Evolutionary conservation across 2,797 vertebrate species (phyloP).

Genomic region (Paramormyrops hopkinsi): DNA sequence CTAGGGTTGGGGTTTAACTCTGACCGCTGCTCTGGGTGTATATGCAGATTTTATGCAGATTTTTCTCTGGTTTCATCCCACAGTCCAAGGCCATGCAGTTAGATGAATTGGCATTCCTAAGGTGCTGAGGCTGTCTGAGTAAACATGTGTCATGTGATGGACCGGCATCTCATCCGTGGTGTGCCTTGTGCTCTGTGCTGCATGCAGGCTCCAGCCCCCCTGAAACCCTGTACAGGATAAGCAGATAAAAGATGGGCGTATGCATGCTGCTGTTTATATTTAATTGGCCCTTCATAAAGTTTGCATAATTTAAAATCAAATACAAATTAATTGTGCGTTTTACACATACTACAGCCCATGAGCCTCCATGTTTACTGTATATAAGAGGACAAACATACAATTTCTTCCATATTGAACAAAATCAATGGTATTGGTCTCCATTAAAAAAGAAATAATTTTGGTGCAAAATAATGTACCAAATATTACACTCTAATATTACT

Average conservation of each 20-base stretch:
- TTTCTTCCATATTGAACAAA: not conserved
- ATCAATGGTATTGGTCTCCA: not conserved
- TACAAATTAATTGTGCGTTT: not conserved
- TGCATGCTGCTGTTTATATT: not conserved
- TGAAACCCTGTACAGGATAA: not conserved
- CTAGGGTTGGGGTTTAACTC: not conserved
- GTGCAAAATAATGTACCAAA: not conserved
- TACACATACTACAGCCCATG: not conserved
- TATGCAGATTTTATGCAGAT: not conserved
- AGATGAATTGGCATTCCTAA: not conserved
- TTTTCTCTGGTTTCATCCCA: not conserved
- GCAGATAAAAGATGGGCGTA: not conserved
- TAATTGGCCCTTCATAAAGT: not conserved
- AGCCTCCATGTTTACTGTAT: not conserved
- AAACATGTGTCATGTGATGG: not conserved
- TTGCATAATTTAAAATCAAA: not conserved
- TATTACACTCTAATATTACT: not conserved
- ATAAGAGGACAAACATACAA: not conserved
- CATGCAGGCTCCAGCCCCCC: not conserved
- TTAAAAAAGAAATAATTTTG: not conserved
- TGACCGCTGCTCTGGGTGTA: not conserved
- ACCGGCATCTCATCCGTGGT: not conserved
- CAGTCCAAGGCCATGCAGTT: not conserved
- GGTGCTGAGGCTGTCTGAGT: not conserved
- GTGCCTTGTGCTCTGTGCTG: not conserved